Evolutionary conservation across 2,113 vertebrate genomes (phyloP).

Genomic region (Pelmatolapia mariae): DNA sequence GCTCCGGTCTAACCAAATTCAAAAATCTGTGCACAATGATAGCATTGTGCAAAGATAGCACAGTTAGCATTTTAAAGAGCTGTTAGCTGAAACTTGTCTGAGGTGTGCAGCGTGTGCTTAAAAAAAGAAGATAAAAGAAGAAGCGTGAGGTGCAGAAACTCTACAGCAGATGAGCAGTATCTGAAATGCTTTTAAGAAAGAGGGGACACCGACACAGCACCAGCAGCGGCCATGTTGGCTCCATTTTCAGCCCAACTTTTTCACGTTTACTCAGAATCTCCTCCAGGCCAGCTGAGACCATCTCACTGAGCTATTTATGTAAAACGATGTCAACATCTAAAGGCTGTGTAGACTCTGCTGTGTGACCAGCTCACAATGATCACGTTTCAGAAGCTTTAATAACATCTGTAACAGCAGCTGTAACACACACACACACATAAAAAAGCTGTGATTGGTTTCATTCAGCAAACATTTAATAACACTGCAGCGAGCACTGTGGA

Average conservation of each 20-base stretch:
- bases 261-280: neutral
- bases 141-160: neutral
- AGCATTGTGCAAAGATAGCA: rapidly evolving
- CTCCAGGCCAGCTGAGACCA: neutral
- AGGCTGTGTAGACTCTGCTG: neutral
- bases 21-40: neutral
- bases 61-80: neutral
- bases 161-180: neutral
- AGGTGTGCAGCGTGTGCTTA: neutral
- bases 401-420: neutral
- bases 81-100: neutral
- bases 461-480: neutral
- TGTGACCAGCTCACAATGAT: neutral
- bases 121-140: neutral
- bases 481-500: neutral
- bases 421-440: neutral
- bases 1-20: rapidly evolving
- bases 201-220: neutral
- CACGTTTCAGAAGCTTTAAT: neutral
- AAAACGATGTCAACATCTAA: neutral
- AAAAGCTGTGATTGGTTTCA: neutral
- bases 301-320: neutral
- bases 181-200: neutral
- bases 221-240: neutral
- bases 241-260: neutral